Percentiles rank a stretch among this genome's conserved stretches.
Evolutionary conservation across 2,113 vertebrate species (phyloP).

Genomic region (Conger conger): DNA sequence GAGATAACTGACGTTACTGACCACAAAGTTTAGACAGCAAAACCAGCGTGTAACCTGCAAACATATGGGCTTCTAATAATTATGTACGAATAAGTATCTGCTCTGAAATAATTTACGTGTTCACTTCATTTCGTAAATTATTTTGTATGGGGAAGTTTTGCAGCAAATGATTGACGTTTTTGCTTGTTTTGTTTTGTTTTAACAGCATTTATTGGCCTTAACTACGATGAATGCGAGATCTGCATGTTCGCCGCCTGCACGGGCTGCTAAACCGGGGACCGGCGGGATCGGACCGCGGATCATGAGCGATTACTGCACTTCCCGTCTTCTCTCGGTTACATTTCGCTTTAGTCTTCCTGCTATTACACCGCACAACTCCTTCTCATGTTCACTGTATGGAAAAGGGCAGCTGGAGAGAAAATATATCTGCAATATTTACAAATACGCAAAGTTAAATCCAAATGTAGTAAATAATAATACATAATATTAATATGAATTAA

Average conservation of each 20-base stretch:
- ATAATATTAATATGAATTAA: too few species aligned
- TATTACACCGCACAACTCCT: not conserved
- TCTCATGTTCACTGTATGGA: not conserved
- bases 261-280: conserved; percentile 68
- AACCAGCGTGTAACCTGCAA: too few species aligned
- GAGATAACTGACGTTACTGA: too few species aligned
- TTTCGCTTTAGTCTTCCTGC: not conserved
- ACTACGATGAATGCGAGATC: conserved; percentile 74
- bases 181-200: conserved; percentile 38
- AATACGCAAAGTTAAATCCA: too few species aligned
- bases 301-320: not conserved
- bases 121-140: too few species aligned
- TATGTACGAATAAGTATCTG: not conserved
- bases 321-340: not conserved
- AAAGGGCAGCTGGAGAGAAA: not conserved
- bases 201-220: conserved; percentile 45
- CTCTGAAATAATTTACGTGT: not conserved
- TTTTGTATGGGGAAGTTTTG: not conserved
- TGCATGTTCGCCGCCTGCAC: conserved; percentile 82
- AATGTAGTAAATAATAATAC: too few species aligned
- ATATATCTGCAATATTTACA: not conserved
- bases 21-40: too few species aligned
- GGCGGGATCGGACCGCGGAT: not conserved
- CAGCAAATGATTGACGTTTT: not conserved
- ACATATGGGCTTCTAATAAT: too few species aligned